Conservation (phyloP, 2,888 invertebrate genomes). For the Nudaria mundana region DNA sequence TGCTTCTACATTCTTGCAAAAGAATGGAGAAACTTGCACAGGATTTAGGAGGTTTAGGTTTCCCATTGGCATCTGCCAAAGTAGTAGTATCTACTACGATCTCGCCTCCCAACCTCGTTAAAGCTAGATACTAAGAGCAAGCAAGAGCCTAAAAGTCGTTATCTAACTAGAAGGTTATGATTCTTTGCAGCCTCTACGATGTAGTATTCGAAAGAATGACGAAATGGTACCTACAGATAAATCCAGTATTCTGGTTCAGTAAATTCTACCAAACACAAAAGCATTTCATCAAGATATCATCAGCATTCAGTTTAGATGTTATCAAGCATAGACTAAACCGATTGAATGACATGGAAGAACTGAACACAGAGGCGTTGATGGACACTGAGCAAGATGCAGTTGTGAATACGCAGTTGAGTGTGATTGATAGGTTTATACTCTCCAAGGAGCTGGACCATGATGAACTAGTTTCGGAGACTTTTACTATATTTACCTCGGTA, state of each 20-base stretch:
- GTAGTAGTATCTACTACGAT: too few relatives aligned
- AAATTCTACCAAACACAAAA: constrained; percentile 28
- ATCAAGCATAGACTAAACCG: constrained; percentile 37
- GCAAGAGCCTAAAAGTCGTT: too few relatives aligned
- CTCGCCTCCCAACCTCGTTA: too few relatives aligned
- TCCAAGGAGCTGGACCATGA: constrained; percentile 45
- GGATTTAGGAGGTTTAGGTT: too few relatives aligned
- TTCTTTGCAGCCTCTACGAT: constrained; percentile 50
- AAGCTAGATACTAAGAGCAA: too few relatives aligned
- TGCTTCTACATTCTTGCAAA: too few relatives aligned
- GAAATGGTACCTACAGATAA: constrained; percentile 65
- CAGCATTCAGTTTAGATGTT: constrained; percentile 37
- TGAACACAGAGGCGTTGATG: constrained; percentile 32
- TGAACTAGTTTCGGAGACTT: constrained; percentile 52
- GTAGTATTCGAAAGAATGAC: constrained; percentile 61
- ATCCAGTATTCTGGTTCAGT: constrained; percentile 53
- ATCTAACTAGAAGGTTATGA: not conserved
- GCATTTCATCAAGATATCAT: constrained; percentile 27
- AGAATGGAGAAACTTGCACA: too few relatives aligned
- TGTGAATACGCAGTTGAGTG: constrained; percentile 51
- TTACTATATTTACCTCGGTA: constrained; percentile 67
- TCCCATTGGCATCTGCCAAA: too few relatives aligned
- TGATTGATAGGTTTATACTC: constrained; percentile 62
- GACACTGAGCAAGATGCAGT: constrained; percentile 41
- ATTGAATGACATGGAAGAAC: constrained; percentile 34